These are phyloP conservation scores for Pheucticus melanocephalus DNA, from an alignment of 2,113 vertebrate genomes.

Conservation along the genomic window DNA sequence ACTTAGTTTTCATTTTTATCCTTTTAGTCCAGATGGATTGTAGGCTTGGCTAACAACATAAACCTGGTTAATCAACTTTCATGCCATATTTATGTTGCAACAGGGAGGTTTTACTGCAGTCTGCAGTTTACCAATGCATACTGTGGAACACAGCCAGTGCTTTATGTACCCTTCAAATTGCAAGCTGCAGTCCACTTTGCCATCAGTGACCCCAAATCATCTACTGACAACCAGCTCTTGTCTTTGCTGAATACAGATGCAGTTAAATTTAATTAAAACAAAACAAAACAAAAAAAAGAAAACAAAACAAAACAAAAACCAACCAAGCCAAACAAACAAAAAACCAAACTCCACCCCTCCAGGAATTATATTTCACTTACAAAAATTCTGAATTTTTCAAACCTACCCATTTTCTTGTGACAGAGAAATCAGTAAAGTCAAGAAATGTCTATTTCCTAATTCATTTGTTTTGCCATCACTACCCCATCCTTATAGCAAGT, in stretches of 20 bases:
- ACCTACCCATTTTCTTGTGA: neutral
- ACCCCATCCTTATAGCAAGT: neutral
- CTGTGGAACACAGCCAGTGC: conserved; percentile 45
- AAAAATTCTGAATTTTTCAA: conserved; percentile 19
- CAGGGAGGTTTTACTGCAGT: conserved; percentile 64
- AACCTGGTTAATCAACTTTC: conserved; percentile 75
- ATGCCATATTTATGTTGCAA: conserved; percentile 71
- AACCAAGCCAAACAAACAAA: neutral
- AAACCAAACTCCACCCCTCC: neutral
- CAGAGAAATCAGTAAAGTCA: neutral
- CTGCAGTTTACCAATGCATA: conserved; percentile 39
- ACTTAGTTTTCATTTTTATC: conserved; percentile 44
- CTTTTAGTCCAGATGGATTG: conserved; percentile 66
- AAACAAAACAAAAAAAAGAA: fast-evolving
- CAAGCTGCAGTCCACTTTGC: conserved; percentile 48
- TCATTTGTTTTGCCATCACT: conserved; percentile 25
- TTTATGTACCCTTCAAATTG: conserved; percentile 69
- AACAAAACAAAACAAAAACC: neutral
- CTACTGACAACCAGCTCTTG: conserved; percentile 9
- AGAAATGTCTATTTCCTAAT: conserved; percentile 34
- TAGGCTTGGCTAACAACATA: conserved; percentile 67
- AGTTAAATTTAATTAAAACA: conserved; percentile 12
- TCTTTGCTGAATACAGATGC: neutral
- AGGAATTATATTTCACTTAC: conserved; percentile 35
- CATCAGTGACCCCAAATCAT: conserved; percentile 22